Base-by-base conservation (phyloP, 1,140 invertebrate genomes). In the Papilio helenus region DNA sequence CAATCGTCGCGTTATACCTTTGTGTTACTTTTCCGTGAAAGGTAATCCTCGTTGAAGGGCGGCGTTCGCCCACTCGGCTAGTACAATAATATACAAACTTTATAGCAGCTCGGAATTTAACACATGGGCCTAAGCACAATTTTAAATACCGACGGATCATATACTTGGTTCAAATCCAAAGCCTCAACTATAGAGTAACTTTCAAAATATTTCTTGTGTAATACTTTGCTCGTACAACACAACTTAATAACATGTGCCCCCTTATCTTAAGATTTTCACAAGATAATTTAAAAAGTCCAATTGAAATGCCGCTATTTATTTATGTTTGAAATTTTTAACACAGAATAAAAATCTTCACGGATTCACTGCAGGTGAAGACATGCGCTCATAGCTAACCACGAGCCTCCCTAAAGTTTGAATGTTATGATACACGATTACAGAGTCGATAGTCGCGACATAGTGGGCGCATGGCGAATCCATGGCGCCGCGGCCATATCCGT, bases 401-500 rank as follows among this genome's bases (percentile, higher is more conserved):
- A 55, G 18, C 51, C 18, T 8, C 2, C 1, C 7, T 55, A 20
- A 55, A 55, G 51, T 55, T 55, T 7, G 51, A 55, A 55, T 55
- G 18, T 55, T 9, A 55, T 71, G 34, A 72, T 82, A 72, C 26
- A 80, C 82, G 84, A 85, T 84, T 83, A 83, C 80, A 81, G 61
- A 68, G 26, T 68, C 26, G 78, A 78, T 3, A 29, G 26, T 68
- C 26, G 78, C 76, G 49, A 49, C 73, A 79, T 77, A 78, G 86
- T 84, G 83, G 80, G 80, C 79, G 86, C 81, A 81, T 83, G 46
- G 83, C 87, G 82, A 87, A 87, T 89, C 80, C 65, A 49, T 83
- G 85, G 84, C 86, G 86, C 85, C 84, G 81, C 65, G 81, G 72
- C 86, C 82, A 81, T 85, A 84, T 83, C 81, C 72, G 82, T 83